Evolutionary conservation across 2,888 invertebrate genomes (phyloP).

Genomic region (Eudemis profundana): DNA sequence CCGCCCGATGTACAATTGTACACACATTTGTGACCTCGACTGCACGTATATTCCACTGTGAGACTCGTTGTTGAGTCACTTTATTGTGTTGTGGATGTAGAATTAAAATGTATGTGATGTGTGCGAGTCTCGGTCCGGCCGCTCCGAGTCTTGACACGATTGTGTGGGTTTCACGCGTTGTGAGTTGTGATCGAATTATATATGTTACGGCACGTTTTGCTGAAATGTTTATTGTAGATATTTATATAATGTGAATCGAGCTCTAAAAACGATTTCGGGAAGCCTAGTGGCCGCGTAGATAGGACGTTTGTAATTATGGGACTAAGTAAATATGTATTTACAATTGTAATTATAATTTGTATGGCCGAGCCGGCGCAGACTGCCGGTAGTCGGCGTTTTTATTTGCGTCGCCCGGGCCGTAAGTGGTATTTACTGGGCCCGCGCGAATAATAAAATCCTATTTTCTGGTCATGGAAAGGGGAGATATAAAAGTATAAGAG

Average conservation of each 20-base stretch:
- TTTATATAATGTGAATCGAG: slow-evolving; percentile 16
- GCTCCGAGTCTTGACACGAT: neutral
- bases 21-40: too few relatives aligned
- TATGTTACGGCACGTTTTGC: slow-evolving; percentile 27
- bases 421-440: neutral
- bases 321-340: neutral
- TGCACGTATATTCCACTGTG: neutral
- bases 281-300: neutral
- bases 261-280: neutral
- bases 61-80: neutral
- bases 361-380: neutral
- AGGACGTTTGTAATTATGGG: neutral
- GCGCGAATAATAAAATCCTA: neutral
- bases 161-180: slow-evolving; percentile 1
- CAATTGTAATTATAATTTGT: neutral
- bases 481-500: neutral
- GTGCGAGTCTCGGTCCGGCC: neutral
- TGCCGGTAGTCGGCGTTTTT: too few relatives aligned
- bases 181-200: slow-evolving; percentile 15
- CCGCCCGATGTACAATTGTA: too few relatives aligned
- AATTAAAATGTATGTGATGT: neutral
- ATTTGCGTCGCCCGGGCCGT: neutral
- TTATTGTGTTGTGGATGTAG: neutral
- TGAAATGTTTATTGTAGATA: slow-evolving; percentile 32
- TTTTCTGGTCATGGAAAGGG: neutral